phyloP scores from a whole-genome alignment of 2,888 invertebrate species.

The Willowsia nigromaculata region DNA sequence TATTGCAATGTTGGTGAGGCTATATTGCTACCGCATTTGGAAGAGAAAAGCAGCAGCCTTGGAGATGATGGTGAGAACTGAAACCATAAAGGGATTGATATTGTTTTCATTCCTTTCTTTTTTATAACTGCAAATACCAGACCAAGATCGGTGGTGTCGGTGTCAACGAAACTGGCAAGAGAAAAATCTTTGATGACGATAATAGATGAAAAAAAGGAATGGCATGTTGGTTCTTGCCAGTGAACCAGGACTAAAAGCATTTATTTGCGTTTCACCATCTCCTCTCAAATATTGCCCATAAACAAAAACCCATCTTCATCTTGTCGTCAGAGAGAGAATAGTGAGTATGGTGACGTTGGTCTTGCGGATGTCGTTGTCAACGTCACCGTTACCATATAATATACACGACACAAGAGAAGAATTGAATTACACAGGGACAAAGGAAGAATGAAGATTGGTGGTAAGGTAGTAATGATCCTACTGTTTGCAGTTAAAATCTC shows the following conservation, averaged over 20 bases:
- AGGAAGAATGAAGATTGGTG: no score
- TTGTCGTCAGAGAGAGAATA: background rate
- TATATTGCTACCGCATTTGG: background rate
- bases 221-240: constrained; percentile 2
- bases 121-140: background rate
- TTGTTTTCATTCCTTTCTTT: background rate
- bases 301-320: background rate
- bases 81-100: constrained; percentile 15
- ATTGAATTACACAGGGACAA: background rate
- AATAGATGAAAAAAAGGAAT: background rate
- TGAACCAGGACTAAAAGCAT: constrained; percentile 28
- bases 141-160: background rate
- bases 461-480: no score
- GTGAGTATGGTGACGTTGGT: background rate
- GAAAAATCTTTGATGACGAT: background rate
- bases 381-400: background rate
- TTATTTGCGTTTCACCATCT: constrained; percentile 15
- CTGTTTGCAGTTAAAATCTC: background rate
- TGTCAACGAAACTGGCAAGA: constrained; percentile 7
- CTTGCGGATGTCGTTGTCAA: background rate
- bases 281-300: background rate
- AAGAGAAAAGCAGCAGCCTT: background rate
- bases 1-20: no score
- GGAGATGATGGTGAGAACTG: constrained; percentile 27
- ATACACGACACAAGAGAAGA: background rate